phyloP scores from a whole-genome alignment of 2,888 invertebrate species.

The Cerastoderma edule region DNA sequence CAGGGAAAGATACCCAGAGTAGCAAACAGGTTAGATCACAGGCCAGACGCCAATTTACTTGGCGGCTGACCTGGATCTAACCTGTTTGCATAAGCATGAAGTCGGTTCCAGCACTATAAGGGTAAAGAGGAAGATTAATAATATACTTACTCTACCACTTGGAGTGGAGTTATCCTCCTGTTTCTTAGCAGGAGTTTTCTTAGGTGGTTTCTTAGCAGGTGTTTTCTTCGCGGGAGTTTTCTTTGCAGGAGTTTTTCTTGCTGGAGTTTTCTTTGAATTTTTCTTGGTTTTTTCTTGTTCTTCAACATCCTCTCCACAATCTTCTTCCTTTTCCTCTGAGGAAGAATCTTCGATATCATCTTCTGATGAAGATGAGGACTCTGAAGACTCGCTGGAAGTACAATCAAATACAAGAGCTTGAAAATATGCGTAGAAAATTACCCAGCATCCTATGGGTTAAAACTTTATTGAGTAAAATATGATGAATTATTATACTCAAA shows the following conservation, averaged over 20 bases:
- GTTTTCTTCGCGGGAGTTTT: constrained; percentile 17
- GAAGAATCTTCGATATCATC: constrained; percentile 13
- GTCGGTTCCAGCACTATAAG: too few relatives aligned
- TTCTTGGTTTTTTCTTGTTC: constrained; percentile 2
- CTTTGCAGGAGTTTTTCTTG: constrained; percentile 14
- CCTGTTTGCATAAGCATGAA: too few relatives aligned
- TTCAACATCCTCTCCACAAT: neutral
- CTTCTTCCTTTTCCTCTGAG: neutral
- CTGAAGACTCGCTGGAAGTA: constrained; percentile 30
- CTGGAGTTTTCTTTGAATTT: constrained; percentile 20
- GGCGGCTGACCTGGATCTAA: too few relatives aligned
- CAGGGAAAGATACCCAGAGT: too few relatives aligned
- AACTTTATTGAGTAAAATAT: neutral
- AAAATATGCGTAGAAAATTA: neutral
- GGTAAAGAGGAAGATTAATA: too few relatives aligned
- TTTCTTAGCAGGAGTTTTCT: too few relatives aligned
- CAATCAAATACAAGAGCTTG: neutral
- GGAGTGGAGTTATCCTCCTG: too few relatives aligned
- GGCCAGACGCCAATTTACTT: too few relatives aligned
- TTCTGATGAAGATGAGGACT: neutral
- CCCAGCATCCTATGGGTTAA: too few relatives aligned
- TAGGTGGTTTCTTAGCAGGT: constrained; percentile 6
- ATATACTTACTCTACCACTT: too few relatives aligned
- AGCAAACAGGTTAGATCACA: too few relatives aligned
- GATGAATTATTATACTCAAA: too few relatives aligned